These are phyloP conservation scores for Clitarchus hookeri DNA, from an alignment of 2,888 invertebrate genomes.

Conservation along the genomic window DNA sequence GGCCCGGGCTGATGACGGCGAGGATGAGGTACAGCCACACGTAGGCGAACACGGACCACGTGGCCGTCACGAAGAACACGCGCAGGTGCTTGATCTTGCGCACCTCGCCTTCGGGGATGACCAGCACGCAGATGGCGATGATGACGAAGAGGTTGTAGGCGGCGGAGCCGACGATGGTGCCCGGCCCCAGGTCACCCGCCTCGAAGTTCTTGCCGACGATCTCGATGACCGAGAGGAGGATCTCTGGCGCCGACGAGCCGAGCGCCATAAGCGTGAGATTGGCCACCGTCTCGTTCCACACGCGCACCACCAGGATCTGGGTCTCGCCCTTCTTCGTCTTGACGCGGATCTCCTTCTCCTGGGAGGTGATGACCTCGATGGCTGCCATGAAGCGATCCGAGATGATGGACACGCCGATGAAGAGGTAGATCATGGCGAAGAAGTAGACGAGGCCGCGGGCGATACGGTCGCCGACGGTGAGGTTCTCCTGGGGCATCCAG, in stretches of 20 bases:
- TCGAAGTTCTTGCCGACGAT: constrained; percentile 94
- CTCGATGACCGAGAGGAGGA: constrained; percentile 95
- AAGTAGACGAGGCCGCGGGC: constrained; percentile 92
- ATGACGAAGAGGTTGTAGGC: constrained; percentile 99
- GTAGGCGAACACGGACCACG: constrained; percentile 98
- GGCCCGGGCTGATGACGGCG: constrained; percentile 81
- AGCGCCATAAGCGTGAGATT: constrained; percentile 98
- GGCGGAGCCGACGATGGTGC: constrained; percentile 98
- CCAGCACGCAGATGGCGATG: constrained; percentile 90
- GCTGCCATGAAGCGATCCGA: constrained; percentile 99
- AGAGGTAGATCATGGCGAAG: constrained; percentile 85
- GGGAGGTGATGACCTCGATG: constrained; percentile 98
- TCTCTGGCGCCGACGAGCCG: constrained; percentile 98
- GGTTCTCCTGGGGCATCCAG: constrained; percentile 84
- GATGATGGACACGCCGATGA: constrained; percentile 98
- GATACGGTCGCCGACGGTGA: constrained; percentile 75
- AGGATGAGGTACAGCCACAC: constrained; percentile 97
- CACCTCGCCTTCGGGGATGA: constrained; percentile 88
- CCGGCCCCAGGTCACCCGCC: constrained; percentile 96
- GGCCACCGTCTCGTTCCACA: constrained; percentile 99
- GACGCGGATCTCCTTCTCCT: constrained; percentile 92
- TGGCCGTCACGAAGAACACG: constrained; percentile 97
- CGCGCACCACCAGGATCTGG: constrained; percentile 87
- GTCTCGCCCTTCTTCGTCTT: constrained; percentile 85
- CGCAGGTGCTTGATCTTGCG: constrained; percentile 94